phyloP scores from a whole-genome alignment of 2,797 vertebrate species.

The Sebastes nivosus region DNA sequence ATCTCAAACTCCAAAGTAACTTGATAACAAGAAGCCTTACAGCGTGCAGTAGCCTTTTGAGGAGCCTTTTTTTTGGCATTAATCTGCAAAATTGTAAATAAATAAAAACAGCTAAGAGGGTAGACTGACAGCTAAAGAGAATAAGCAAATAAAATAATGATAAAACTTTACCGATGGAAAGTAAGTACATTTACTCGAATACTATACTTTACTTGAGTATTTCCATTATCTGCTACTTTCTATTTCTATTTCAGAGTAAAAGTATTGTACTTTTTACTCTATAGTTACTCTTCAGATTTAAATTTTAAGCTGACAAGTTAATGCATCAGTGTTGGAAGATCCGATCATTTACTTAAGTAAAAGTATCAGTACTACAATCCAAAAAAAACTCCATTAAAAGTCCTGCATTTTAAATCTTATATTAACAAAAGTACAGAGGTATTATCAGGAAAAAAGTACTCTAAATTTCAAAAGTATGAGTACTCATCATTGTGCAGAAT shows the following conservation, averaged over 20 bases:
- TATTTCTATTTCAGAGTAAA: no score
- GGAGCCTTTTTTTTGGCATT: no score
- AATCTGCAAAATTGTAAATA: slow-evolving; percentile 4
- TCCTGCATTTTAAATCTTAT: neutral
- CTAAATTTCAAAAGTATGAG: neutral
- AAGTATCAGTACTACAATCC: neutral
- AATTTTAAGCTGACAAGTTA: neutral
- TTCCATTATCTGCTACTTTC: neutral
- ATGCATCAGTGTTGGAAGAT: neutral
- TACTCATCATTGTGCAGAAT: neutral
- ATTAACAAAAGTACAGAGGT: neutral
- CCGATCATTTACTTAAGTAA: neutral
- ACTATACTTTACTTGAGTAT: neutral
- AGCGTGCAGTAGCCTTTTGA: neutral
- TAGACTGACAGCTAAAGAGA: neutral
- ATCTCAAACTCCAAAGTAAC: neutral
- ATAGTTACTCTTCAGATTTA: neutral
- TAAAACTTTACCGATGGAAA: neutral
- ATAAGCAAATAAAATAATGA: neutral
- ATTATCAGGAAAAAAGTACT: neutral
- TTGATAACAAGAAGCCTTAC: neutral
- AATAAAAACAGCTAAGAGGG: neutral
- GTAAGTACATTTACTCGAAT: neutral
- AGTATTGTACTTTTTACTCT: neutral
- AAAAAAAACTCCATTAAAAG: neutral